phyloP scores from a whole-genome alignment of 2,113 vertebrate genomes.

The Marmota monax region DNA sequence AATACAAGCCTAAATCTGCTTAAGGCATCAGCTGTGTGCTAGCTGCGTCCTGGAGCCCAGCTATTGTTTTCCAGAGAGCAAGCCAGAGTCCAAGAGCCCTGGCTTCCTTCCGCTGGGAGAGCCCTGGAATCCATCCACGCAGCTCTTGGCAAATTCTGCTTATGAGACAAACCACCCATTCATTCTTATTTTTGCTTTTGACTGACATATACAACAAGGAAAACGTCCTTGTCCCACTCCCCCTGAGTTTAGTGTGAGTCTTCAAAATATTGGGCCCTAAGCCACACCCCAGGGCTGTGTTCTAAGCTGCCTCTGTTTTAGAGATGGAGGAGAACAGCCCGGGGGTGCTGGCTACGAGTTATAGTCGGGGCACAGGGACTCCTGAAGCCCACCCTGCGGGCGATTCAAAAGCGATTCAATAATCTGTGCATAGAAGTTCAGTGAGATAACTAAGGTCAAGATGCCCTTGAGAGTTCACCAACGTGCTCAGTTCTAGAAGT shows the following conservation, averaged over 20 bases:
- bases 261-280: neutral
- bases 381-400: neutral
- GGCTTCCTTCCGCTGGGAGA: neutral
- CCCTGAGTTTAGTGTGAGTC: neutral
- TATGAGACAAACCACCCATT: neutral
- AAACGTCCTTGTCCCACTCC: neutral
- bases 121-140: neutral
- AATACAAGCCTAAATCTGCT: neutral
- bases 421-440: neutral
- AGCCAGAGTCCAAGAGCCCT: neutral
- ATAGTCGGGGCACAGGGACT: neutral
- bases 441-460: neutral
- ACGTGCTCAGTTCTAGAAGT: neutral
- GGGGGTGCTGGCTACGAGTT: neutral
- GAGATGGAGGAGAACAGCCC: neutral
- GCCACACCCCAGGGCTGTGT: neutral
- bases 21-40: neutral
- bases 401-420: neutral
- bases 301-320: neutral
- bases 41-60: neutral
- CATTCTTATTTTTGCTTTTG: neutral
- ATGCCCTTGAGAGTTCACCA: neutral
- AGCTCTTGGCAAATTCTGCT: neutral
- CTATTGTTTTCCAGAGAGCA: neutral
- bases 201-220: neutral